Conservation (phyloP, 2,797 vertebrate genomes). For the Argentina silus region DNA sequence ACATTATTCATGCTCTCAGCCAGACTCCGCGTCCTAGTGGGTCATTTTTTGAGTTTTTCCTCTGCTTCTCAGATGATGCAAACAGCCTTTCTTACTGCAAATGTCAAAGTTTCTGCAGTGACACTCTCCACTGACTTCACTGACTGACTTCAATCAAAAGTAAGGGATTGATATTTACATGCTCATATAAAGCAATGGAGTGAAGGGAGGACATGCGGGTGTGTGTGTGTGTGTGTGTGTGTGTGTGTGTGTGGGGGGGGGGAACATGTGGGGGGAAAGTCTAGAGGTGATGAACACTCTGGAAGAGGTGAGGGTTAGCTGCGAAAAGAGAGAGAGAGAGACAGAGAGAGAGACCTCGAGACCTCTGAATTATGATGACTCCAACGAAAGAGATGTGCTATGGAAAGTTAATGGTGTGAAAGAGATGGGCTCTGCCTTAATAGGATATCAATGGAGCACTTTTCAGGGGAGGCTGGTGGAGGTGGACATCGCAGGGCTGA, state of each 20-base stretch:
- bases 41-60: slow-evolving; percentile 1
- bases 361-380: background rate
- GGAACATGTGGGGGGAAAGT: background rate
- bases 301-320: background rate
- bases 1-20: slow-evolving; percentile 31
- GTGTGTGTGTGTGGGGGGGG: too few species aligned
- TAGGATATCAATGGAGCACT: slow-evolving; percentile 15
- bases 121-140: too few species aligned
- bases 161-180: too few species aligned
- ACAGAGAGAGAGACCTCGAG: background rate
- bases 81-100: background rate
- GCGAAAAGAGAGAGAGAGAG: background rate
- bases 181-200: too few species aligned
- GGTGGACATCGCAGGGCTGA: too few species aligned
- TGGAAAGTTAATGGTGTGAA: slow-evolving; percentile 8
- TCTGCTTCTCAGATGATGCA: background rate
- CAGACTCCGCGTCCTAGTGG: background rate
- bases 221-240: too few species aligned
- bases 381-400: slow-evolving; percentile 14
- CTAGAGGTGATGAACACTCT: background rate
- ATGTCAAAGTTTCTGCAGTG: background rate
- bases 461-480: too few species aligned
- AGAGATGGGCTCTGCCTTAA: slow-evolving; percentile 16
- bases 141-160: too few species aligned
- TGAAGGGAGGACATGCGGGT: too few species aligned